Evolutionary conservation across 2,113 vertebrate genomes (phyloP), one percentile per base, ranked within the genome.

Genomic region (Chaetorhynchus papuensis): DNA sequence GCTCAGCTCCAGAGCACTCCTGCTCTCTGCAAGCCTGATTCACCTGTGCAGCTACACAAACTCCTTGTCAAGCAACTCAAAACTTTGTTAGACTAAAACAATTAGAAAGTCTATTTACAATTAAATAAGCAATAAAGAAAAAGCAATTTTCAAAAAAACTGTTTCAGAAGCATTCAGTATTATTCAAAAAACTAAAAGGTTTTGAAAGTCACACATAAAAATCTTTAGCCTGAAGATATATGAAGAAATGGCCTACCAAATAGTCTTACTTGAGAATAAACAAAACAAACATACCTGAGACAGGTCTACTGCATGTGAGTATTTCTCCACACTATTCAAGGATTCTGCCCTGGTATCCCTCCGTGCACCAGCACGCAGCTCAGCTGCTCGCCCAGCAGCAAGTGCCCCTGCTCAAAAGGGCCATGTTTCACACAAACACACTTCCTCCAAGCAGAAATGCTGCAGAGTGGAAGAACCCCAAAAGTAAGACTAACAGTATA

Each of bases 401-500:
- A 61, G 11, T 31, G 10, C 50, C 39, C 33, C n/a, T 30, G 50
- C 42, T 69, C n/a, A 80, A 31, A 26, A 6, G 10, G 8, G 10
- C 63, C 13, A 19, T 0, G 1, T 13, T 80, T 57, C 35, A 18
- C 6, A 15, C 21, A 69, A 88, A 31, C 5, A 10, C 3, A 2
- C 19, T 56, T 69, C 56, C 76, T 26, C 14, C 24, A 61, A 69
- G 15, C 8, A 13, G 39, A 72, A 82, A 42, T 12, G 1, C 3
- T 30, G 2, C 31, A 33, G 5, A 49, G 30, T 4, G 37, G 83
- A 60, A 6, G 1, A 61, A 70, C 17, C 14, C 23, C n/a, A 31
- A 17, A 21, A 39, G 35, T 1, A 27, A 39, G 1, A 65, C 22
- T 41, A 65, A 57, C 1, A 11, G 21, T 10, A 1, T 2, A 33